Conservation (phyloP, 2,797 vertebrate genomes). For the Hirundo rustica region DNA sequence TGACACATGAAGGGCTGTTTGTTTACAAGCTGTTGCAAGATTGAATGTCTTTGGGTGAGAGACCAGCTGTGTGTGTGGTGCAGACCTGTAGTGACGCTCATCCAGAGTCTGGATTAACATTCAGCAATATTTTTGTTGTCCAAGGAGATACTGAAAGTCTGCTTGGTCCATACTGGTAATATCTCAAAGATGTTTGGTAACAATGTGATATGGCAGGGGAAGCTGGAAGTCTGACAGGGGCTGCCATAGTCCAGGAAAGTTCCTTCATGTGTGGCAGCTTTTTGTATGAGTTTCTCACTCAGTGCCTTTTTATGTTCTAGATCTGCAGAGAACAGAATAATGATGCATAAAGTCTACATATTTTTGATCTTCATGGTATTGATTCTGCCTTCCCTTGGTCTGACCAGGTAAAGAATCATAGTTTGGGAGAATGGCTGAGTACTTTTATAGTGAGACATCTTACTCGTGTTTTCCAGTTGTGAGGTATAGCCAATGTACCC, state of each 20-base stretch:
- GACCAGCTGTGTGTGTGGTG: background rate
- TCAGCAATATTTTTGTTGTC: background rate
- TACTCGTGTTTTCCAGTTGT: background rate
- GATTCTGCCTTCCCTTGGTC: conserved; percentile 93
- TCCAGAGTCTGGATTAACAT: background rate
- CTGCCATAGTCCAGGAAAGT: background rate
- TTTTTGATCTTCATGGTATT: conserved; percentile 98
- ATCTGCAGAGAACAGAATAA: conserved; percentile 91
- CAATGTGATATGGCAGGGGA: background rate
- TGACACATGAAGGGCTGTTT: background rate
- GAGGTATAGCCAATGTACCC: background rate
- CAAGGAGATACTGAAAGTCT: background rate
- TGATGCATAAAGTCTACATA: conserved; percentile 95
- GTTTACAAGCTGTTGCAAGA: background rate
- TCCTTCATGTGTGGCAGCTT: background rate
- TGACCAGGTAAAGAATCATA: conserved; percentile 85
- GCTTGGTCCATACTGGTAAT: background rate
- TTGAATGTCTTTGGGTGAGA: background rate
- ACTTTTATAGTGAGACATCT: background rate
- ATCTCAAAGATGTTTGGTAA: background rate
- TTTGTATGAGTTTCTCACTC: background rate
- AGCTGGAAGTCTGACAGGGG: background rate
- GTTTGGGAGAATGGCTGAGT: background rate
- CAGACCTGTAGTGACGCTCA: background rate
- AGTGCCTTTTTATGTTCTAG: conserved; percentile 68